These are phyloP conservation scores for Cordilura impudica DNA, from an alignment of 2,888 invertebrate genomes.

Conservation along the genomic window DNA sequence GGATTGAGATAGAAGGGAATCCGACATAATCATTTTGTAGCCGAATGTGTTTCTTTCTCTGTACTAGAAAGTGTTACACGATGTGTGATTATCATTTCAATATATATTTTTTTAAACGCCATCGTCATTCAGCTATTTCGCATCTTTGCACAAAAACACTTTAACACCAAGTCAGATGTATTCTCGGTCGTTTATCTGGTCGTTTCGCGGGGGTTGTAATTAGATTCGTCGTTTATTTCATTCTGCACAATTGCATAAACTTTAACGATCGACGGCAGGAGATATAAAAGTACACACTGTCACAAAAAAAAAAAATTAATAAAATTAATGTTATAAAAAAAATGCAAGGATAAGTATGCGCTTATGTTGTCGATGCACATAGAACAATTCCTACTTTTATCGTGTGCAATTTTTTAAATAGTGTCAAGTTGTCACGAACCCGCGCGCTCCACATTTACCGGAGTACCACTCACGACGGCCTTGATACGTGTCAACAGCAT, in stretches of 20 bases:
- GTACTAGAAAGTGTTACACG: slow-evolving; percentile 25
- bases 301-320: not conserved
- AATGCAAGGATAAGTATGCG: slow-evolving; percentile 3
- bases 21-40: not conserved
- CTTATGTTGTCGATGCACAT: slow-evolving; percentile 12
- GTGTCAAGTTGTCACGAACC: slow-evolving; percentile 62
- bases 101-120: not conserved
- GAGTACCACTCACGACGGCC: slow-evolving; percentile 66
- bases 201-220: not conserved
- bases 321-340: slow-evolving; percentile 10
- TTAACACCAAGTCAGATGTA: slow-evolving; percentile 29
- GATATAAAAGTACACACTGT: not conserved
- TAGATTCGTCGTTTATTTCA: slow-evolving; percentile 22
- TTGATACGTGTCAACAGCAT: slow-evolving; percentile 72
- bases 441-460: slow-evolving; percentile 57
- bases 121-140: not conserved
- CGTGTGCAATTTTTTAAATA: slow-evolving; percentile 66
- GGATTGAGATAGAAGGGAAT: not conserved
- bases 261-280: slow-evolving; percentile 16
- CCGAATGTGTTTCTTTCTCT: not conserved
- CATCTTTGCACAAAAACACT: slow-evolving; percentile 8
- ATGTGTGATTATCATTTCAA: slow-evolving; percentile 6
- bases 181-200: slow-evolving; percentile 12
- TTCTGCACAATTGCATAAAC: slow-evolving; percentile 20
- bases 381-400: slow-evolving; percentile 61